Evolutionary conservation across 2,888 invertebrate species (phyloP), one percentile per base, ranked within the genome.

Genomic region (Pilophorus perplexus): DNA sequence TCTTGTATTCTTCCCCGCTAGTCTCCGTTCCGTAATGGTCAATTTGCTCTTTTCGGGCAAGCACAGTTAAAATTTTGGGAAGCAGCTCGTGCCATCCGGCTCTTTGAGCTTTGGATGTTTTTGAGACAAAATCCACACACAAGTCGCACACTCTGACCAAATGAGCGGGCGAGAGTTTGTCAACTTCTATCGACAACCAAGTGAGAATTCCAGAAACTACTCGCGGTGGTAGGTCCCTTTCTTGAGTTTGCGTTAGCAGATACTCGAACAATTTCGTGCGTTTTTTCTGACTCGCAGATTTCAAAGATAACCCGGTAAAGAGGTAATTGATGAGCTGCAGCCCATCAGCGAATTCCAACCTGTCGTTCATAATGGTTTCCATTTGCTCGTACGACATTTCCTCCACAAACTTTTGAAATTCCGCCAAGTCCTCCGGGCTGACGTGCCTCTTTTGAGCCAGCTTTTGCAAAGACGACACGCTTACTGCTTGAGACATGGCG

Each of bases 81-180:
- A 88, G 74, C 1, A 87, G 74, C 70, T 87, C 86, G 71, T 84
- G 83, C 87, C 88, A 88, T 71, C 64, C 40, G 8, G 64, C 64
- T 20, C 52, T 28, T 38, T 52, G 52, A 10, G 68, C 37, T 18
- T 60, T 50, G 10, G 52, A 54, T 23, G 64, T 69, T 60, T 67
- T 69, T 1, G 65, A 27, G n/a, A 85, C 79, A 48, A 79, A 80
- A 40, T 81, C 79, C 1, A 82, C 72, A 72, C 84, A 85, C 71
- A 80, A 79, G 69, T 82, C 80, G 16, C 82, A 78, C 2, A 85
- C 76, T 72, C 81, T 79, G 2, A 82, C 76, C 0, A 85, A 74
- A 71, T 84, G 80, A n/a, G 77, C 73, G 6, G 79, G 76, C 2
- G 80, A 76, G 72, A 82, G 82, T 69, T 78, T 80, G 2, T 78